Evolutionary conservation across 2,888 invertebrate genomes (phyloP), one percentile per base, ranked within the genome.

Genomic region (Diarsia rubi): DNA sequence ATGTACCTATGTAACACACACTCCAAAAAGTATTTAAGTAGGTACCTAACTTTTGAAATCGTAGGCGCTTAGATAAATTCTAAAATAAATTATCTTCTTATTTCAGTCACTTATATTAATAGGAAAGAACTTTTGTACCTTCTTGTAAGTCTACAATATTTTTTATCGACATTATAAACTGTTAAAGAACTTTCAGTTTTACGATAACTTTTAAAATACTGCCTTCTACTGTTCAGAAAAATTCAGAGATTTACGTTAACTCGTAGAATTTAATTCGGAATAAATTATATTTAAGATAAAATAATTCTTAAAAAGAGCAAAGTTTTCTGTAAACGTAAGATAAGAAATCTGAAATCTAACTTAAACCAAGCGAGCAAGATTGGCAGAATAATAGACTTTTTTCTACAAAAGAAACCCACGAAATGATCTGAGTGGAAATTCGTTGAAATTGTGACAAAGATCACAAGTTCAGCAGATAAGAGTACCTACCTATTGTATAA

Each of bases 391-490:
- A 64, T 44, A 60, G 45, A 49, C 19, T 31, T 69, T 72, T 27
- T 75, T 70, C 57, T n/a, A 68, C 65, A 69, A 81, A 78, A 78
- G 52, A 63, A 72, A 0, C 45, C 27, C n/a, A 63, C 42, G 0
- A 47, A 74, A 42, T 78, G n/a, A 70, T 65, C 63, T 47, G 67
- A 79, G 69, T 73, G 73, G 74, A 74, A 85, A 73, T 81, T 86
- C 47, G 72, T 85, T 82, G 83, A 85, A 90, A 89, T 89, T 80
- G 87, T 89, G 75, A 81, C 90, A 91, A 89, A 91, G 91, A 85
- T 93, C 92, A 92, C 76, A 84, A 90, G 93, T 92, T 91, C 90
- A 89, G 2, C 19, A 73, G 91, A 92, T 92, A 93, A 67, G 74
- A 69, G 62, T 66, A 24, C 76, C 45, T 84, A 83, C 67, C 72